These are phyloP conservation scores for Plectus sambesii DNA, from an alignment of 1,140 invertebrate species.

Conservation along the genomic window DNA sequence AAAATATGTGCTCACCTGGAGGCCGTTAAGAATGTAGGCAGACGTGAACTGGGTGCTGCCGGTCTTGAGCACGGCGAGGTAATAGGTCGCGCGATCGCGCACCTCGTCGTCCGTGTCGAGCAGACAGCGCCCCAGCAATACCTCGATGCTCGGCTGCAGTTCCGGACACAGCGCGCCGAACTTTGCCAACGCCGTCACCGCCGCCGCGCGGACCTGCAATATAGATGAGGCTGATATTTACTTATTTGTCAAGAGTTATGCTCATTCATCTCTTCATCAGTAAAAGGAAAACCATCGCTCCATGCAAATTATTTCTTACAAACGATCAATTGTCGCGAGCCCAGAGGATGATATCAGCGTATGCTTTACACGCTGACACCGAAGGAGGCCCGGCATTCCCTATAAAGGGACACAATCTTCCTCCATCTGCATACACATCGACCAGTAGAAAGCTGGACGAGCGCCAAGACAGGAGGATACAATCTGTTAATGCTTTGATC, in stretches of 20 bases:
- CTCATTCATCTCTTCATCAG: too few species aligned
- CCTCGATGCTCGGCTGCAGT: conserved; percentile 70
- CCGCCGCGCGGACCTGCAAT: conserved; percentile 55
- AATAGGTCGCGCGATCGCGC: conserved; percentile 91
- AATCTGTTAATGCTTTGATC: too few species aligned
- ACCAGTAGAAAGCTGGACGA: too few species aligned
- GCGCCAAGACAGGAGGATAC: too few species aligned
- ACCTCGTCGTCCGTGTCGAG: conserved; percentile 97
- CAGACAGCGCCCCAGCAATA: conserved; percentile 67
- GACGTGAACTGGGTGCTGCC: conserved; percentile 60
- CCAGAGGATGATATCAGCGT: too few species aligned
- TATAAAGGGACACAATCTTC: too few species aligned
- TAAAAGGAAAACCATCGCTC: not conserved
- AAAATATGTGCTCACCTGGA: conserved; percentile 29
- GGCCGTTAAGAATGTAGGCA: conserved; percentile 67
- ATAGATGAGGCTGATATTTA: too few species aligned
- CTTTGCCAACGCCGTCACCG: conserved; percentile 88
- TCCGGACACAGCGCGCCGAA: conserved; percentile 90
- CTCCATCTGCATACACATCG: too few species aligned
- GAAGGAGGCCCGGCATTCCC: too few species aligned
- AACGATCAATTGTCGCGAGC: too few species aligned
- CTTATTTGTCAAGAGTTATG: too few species aligned
- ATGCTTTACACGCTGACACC: too few species aligned
- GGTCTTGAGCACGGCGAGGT: conserved; percentile 67
- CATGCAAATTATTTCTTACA: conserved; percentile 10